phyloP scores from a whole-genome alignment of 2,113 vertebrate species.

The Oreochromis tanganicae region DNA sequence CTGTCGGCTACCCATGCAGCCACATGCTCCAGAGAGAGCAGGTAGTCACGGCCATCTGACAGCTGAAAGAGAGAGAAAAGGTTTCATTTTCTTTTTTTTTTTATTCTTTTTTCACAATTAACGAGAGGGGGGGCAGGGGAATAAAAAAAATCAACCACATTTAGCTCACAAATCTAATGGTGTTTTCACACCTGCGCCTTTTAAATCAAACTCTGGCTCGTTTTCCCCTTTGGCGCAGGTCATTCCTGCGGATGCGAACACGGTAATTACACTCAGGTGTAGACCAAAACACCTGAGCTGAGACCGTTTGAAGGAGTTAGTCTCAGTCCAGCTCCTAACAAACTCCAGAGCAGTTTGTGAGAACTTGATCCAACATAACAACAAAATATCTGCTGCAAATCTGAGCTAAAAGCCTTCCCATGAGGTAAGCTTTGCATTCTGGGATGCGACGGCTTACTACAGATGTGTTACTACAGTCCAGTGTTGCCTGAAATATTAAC shows the following conservation, averaged over 20 bases:
- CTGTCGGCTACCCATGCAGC: slow-evolving; percentile 80
- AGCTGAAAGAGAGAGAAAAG: slow-evolving; percentile 61
- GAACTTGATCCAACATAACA: background rate
- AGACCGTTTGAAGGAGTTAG: background rate
- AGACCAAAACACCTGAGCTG: background rate
- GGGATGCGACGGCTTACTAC: background rate
- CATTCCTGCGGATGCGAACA: background rate
- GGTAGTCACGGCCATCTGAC: slow-evolving; percentile 74
- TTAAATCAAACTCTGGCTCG: background rate
- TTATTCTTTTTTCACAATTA: background rate
- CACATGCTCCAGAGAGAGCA: slow-evolving; percentile 74
- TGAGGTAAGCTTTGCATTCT: background rate
- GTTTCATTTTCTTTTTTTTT: background rate
- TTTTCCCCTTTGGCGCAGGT: background rate
- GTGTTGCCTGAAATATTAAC: background rate
- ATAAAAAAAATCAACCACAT: background rate
- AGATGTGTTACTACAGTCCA: background rate
- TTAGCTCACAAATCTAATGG: background rate
- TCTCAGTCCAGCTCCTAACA: background rate
- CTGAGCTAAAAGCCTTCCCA: background rate
- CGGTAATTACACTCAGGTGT: background rate
- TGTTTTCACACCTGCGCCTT: background rate
- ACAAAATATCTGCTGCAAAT: background rate
- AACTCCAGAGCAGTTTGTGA: background rate
- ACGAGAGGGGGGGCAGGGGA: background rate